These are phyloP conservation scores for Copidosoma floridanum DNA, from an alignment of 1,140 invertebrate species.

Conservation along the genomic window DNA sequence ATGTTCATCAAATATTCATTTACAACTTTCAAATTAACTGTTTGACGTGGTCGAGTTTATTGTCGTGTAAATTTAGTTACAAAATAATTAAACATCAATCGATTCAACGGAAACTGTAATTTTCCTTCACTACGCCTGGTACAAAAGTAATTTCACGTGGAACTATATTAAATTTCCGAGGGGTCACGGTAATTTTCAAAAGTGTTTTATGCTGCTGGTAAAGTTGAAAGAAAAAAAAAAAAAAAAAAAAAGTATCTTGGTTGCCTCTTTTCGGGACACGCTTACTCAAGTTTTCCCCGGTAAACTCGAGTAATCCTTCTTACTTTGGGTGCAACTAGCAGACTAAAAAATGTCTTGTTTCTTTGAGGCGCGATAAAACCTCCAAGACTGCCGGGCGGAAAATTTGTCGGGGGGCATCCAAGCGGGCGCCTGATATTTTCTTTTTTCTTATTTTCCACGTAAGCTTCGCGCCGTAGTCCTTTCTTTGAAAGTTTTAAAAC, in stretches of 20 bases:
- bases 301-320: neutral
- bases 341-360: slow-evolving; percentile 1
- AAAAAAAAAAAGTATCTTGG: slow-evolving; percentile 1
- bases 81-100: no score
- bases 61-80: no score
- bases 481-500: no score
- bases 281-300: neutral
- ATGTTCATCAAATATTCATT: no score
- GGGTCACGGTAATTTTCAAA: no score
- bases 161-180: no score
- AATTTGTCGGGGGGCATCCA: neutral
- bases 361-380: neutral
- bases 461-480: neutral
- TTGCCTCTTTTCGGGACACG: neutral
- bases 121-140: no score
- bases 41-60: no score
- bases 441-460: neutral
- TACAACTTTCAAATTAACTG: no score
- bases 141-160: no score
- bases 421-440: neutral
- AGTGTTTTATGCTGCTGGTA: no score
- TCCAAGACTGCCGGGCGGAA: neutral
- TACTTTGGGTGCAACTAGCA: neutral
- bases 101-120: no score
- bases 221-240: neutral